Evolutionary conservation across 2,113 vertebrate genomes (phyloP), one percentile per base, ranked within the genome.

Genomic region (Ginglymostoma cirratum): DNA sequence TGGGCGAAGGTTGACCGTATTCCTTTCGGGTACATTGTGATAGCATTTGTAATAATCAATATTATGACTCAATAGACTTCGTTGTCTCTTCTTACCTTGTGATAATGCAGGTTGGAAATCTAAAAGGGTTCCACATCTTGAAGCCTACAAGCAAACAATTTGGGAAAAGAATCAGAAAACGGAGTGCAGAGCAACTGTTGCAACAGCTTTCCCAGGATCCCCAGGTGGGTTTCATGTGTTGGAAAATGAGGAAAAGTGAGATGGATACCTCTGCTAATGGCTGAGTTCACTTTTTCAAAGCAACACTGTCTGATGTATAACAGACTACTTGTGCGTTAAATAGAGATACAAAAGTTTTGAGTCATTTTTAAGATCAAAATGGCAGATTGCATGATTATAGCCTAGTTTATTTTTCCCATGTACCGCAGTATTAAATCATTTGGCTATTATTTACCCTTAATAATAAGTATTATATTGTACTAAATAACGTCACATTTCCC

Each of bases 171-270:
- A 96, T 97, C 97, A 97, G 97, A 98, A 97, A 98, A 97, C 70
- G 5, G 96, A 97, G 97, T 96, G 97, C 96, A 97, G 97, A 96
- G 96, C 95, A 87, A 96, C 96, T 96, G 97, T 97, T 97, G 97
- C 97, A 96, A 96, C 97, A 97, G 97, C 97, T 97, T 98, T 98
- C 98, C 97, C 98, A 98, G 96, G 97, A 98, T 98, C 97, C 98
- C 97, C 98, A 98, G 97, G 98, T 98, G 98, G 98, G 98, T 98
- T 98, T 98, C 98, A 97, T 97, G 97, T 98, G 98, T 97, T 98
- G 97, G 97, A 96, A 97, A 97, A 98, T 97, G 97, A 96, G 97
- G 97, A 97, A 97, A 72, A 98, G 97, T 96, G 97, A 98, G 98
- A 97, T 97, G 95, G 96, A 97, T 97, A 97, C 97, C 55, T 96